Evolutionary conservation across 2,113 vertebrate species (phyloP).

Genomic region (Chiloscyllium plagiosum): DNA sequence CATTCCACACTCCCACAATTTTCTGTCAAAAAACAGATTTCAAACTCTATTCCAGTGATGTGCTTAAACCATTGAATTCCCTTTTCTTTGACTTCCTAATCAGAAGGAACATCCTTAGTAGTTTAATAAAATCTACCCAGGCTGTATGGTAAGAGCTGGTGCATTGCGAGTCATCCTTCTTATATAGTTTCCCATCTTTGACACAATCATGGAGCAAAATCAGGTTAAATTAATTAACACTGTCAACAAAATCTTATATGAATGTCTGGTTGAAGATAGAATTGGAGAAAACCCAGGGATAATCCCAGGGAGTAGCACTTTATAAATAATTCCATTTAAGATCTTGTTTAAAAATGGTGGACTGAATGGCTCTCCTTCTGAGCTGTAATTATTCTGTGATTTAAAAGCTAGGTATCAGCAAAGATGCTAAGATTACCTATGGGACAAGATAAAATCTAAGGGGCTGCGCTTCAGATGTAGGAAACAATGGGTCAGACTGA

Average conservation of each 20-base stretch:
- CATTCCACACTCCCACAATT: background rate
- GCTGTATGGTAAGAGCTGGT: background rate
- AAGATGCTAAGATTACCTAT: background rate
- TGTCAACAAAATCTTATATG: background rate
- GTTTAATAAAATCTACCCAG: background rate
- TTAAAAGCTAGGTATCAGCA: background rate
- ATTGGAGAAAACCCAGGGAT: background rate
- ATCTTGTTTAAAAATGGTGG: background rate
- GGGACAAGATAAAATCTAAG: background rate
- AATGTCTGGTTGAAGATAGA: background rate
- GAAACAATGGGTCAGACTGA: background rate
- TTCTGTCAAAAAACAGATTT: background rate
- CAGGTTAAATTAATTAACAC: background rate
- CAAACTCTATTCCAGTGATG: background rate
- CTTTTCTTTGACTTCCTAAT: background rate
- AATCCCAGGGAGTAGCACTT: background rate
- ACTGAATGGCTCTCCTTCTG: background rate
- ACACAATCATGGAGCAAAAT: background rate
- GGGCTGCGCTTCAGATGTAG: background rate
- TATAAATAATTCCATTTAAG: background rate
- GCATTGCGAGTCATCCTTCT: background rate
- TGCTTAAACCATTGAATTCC: background rate
- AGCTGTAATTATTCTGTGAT: background rate
- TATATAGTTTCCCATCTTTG: background rate
- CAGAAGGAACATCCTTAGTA: background rate